Conservation (phyloP, 1,140 invertebrate genomes). For the Drosophila rhopaloa region DNA sequence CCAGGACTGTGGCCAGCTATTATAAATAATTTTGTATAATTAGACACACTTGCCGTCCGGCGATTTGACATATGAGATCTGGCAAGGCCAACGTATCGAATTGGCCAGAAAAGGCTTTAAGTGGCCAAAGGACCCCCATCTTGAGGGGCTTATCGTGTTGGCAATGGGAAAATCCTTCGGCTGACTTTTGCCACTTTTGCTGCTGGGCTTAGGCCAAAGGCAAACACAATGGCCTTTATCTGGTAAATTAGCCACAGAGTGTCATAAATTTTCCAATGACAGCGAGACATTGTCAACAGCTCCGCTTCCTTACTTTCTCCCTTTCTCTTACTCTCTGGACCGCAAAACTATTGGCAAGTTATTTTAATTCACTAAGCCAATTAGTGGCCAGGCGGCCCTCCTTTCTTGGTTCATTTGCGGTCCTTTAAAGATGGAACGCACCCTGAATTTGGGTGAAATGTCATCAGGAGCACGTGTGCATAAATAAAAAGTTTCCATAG, state of each 20-base stretch:
- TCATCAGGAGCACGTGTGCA: slow-evolving; percentile 71
- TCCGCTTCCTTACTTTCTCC: not conserved
- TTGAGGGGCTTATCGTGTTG: slow-evolving; percentile 29
- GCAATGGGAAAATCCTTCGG: slow-evolving; percentile 59
- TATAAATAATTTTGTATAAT: slow-evolving; percentile 83
- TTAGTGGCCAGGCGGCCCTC: slow-evolving; percentile 61
- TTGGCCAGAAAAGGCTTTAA: slow-evolving; percentile 18
- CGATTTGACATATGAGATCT: slow-evolving; percentile 66
- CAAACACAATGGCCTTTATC: slow-evolving; percentile 74
- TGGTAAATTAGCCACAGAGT: slow-evolving; percentile 80
- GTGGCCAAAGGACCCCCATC: slow-evolving; percentile 23
- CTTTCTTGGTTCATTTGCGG: slow-evolving; percentile 73
- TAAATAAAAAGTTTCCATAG: slow-evolving; percentile 53
- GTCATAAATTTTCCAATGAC: slow-evolving; percentile 78
- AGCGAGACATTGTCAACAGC: slow-evolving; percentile 63
- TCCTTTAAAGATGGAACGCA: slow-evolving; percentile 32
- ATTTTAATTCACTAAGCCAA: slow-evolving; percentile 82
- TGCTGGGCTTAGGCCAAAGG: slow-evolving; percentile 66
- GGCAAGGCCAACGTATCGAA: slow-evolving; percentile 29
- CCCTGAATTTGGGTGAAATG: slow-evolving; percentile 14
- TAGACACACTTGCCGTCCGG: slow-evolving; percentile 76
- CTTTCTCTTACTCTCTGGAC: slow-evolving; percentile 21
- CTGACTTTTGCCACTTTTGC: slow-evolving; percentile 40
- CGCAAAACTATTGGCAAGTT: slow-evolving; percentile 79
- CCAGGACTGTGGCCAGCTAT: slow-evolving; percentile 56